Evolutionary conservation across 2,888 invertebrate species (phyloP).

Genomic region (Ormyrus pomaceus): DNA sequence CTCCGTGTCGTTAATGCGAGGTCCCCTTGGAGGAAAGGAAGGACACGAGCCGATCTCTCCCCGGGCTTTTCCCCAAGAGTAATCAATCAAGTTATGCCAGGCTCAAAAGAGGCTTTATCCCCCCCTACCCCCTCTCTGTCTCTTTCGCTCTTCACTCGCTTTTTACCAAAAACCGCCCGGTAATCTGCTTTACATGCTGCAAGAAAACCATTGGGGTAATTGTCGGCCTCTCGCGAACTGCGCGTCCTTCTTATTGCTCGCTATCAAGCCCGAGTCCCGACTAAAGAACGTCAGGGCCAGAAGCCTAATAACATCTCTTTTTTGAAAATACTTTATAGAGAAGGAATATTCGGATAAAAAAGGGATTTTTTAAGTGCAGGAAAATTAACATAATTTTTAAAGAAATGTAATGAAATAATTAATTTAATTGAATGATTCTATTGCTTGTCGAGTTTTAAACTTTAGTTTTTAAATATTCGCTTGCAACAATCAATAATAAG

Average conservation of each 20-base stretch:
- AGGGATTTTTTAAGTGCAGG: too few relatives aligned
- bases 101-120: conserved; percentile 56
- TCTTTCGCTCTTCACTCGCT: conserved; percentile 1
- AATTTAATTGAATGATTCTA: too few relatives aligned
- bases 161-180: conserved; percentile 53
- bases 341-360: too few relatives aligned
- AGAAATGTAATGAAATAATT: too few relatives aligned
- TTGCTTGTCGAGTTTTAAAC: too few relatives aligned
- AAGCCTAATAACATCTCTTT: too few relatives aligned
- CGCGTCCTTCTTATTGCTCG: not conserved
- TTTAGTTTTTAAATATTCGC: too few relatives aligned
- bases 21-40: not conserved
- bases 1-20: conserved; percentile 63
- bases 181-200: conserved; percentile 58
- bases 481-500: not conserved
- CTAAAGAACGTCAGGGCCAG: too few relatives aligned
- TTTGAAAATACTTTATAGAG: too few relatives aligned
- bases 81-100: conserved; percentile 65
- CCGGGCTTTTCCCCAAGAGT: conserved; percentile 51
- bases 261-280: not conserved
- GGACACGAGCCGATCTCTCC: conserved; percentile 42
- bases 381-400: too few relatives aligned
- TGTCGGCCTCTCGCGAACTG: conserved; percentile 35
- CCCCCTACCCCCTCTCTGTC: conserved; percentile 9
- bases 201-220: conserved; percentile 62